phyloP scores from a whole-genome alignment of 2,797 vertebrate genomes.

The Cyprinella venusta region DNA sequence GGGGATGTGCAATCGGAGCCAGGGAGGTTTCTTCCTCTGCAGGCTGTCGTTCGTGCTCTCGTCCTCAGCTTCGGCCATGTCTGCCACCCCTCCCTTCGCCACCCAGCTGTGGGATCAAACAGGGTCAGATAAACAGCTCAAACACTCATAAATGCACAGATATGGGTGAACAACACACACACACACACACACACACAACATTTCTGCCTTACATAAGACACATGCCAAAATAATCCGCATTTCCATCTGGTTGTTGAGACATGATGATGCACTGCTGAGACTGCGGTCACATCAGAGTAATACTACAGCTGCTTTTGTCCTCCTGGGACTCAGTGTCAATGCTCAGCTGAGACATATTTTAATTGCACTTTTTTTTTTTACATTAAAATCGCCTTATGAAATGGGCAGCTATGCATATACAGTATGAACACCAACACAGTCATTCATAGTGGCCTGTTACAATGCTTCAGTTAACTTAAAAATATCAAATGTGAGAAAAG shows the following conservation, averaged over 20 bases:
- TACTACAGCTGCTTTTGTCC: slow-evolving; percentile 29
- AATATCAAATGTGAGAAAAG: neutral
- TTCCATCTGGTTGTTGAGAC: slow-evolving; percentile 38
- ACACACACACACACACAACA: slow-evolving; percentile 2
- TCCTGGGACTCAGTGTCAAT: neutral
- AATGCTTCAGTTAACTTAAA: neutral
- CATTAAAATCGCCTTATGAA: neutral
- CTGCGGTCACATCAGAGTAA: slow-evolving; percentile 1
- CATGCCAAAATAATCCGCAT: slow-evolving; percentile 21
- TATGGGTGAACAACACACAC: slow-evolving; percentile 32
- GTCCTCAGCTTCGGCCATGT: slow-evolving; percentile 83
- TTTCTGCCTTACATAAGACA: slow-evolving; percentile 43
- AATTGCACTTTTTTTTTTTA: neutral
- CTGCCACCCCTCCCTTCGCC: slow-evolving; percentile 59
- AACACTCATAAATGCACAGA: slow-evolving; percentile 31
- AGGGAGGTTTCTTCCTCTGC: slow-evolving; percentile 92
- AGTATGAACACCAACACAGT: neutral
- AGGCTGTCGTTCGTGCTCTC: slow-evolving; percentile 86
- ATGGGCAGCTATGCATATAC: neutral
- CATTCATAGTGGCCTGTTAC: neutral
- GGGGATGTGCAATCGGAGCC: slow-evolving; percentile 91
- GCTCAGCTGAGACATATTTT: neutral
- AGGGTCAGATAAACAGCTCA: slow-evolving; percentile 28
- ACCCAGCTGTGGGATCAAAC: slow-evolving; percentile 69
- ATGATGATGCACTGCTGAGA: slow-evolving; percentile 9